Evolutionary conservation across 2,797 vertebrate species (phyloP).

Genomic region (Hapalemur alaotrensis): DNA sequence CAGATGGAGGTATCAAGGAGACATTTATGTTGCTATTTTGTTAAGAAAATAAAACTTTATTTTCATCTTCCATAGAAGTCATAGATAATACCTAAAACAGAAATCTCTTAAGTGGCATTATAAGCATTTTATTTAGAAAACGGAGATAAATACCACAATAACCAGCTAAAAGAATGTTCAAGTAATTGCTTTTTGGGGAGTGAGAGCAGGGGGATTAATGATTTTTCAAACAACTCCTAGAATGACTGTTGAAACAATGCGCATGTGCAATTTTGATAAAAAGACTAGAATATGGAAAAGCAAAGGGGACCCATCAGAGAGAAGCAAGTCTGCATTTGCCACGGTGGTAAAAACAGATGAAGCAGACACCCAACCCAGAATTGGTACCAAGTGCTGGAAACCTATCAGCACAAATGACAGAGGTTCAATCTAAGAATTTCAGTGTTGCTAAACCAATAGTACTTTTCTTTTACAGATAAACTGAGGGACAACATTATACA

Average conservation of each 20-base stretch:
- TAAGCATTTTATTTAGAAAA: neutral
- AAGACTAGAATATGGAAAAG: neutral
- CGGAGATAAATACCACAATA: neutral
- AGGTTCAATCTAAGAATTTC: neutral
- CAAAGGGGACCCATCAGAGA: neutral
- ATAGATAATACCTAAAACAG: neutral
- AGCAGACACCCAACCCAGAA: neutral
- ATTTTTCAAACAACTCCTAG: neutral
- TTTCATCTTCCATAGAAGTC: neutral
- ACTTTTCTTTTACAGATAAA: neutral
- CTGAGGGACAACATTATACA: neutral
- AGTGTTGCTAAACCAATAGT: neutral
- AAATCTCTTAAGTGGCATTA: neutral
- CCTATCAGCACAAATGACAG: neutral
- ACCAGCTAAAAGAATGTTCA: neutral
- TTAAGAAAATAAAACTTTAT: neutral
- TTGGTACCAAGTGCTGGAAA: neutral
- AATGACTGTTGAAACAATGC: neutral
- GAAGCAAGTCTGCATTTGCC: neutral
- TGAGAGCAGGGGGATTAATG: neutral
- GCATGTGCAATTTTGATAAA: neutral
- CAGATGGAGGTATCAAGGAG: neutral
- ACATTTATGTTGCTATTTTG: neutral
- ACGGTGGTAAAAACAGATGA: neutral
- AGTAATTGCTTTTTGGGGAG: neutral